A percentile compares a stretch with the other conserved stretches of the same genome.
phyloP scores from a whole-genome alignment of 1,140 invertebrate genomes.

The Chionoecetes opilio region DNA sequence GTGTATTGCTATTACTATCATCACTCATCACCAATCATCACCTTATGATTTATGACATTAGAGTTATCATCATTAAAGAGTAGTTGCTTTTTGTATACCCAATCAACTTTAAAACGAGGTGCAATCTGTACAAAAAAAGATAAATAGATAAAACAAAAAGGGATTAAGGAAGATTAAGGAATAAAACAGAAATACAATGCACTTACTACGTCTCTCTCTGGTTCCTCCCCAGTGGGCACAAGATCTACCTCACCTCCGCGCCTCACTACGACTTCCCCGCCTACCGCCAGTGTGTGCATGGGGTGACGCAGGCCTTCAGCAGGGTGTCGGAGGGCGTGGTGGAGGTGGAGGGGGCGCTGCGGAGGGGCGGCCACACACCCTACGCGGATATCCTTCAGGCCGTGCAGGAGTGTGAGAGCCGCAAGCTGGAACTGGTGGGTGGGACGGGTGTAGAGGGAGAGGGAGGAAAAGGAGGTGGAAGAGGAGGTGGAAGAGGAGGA shows the following conservation, averaged over 20 bases:
- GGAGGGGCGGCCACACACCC: background rate
- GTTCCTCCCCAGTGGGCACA: slow-evolving; percentile 59
- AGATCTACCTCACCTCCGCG: slow-evolving; percentile 48
- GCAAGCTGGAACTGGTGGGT: slow-evolving; percentile 65
- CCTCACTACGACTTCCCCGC: slow-evolving; percentile 65
- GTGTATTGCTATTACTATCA: no score
- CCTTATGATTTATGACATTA: no score
- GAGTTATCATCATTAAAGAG: no score
- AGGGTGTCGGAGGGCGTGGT: slow-evolving; percentile 52
- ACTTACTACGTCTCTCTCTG: background rate
- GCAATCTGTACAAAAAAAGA: no score
- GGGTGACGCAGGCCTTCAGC: slow-evolving; percentile 66
- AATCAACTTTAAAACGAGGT: no score
- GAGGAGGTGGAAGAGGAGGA: background rate
- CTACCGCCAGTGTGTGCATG: slow-evolving; percentile 65
- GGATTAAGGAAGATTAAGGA: no score
- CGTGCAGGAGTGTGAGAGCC: slow-evolving; percentile 66
- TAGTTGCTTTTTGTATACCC: no score
- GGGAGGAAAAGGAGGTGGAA: background rate
- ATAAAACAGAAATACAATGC: no score
- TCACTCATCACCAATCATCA: no score
- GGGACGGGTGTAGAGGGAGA: background rate
- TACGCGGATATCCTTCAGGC: slow-evolving; percentile 36
- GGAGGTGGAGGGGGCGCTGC: slow-evolving; percentile 52
- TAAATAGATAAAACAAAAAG: no score